Percentiles rank a stretch among this genome's conserved stretches.
Evolutionary conservation across 2,113 vertebrate species (phyloP).

Genomic region (Tragelaphus imberbis): DNA sequence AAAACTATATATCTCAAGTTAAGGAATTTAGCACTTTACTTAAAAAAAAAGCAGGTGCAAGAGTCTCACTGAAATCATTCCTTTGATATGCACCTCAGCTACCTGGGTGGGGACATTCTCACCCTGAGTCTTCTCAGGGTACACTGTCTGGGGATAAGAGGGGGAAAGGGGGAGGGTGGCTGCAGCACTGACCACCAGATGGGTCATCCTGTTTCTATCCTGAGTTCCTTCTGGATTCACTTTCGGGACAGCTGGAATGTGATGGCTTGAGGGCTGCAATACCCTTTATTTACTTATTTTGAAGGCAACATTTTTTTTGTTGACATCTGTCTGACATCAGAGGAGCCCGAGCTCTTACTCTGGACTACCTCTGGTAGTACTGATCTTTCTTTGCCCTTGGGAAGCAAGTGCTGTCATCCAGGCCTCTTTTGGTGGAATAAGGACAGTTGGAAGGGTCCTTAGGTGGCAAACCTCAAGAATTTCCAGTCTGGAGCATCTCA

Average conservation of each 20-base stretch:
- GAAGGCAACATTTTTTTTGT: neutral
- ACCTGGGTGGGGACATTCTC: neutral
- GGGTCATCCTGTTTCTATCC: neutral
- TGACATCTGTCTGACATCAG: neutral
- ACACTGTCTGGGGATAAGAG: neutral
- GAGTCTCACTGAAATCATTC: neutral
- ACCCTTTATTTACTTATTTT: neutral
- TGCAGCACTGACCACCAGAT: neutral
- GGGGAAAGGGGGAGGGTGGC: neutral
- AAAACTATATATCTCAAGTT: neutral
- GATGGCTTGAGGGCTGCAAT: neutral
- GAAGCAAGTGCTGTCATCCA: neutral
- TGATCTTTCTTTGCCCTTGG: neutral
- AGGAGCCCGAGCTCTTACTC: neutral
- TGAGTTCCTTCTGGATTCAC: neutral
- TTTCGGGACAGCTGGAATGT: neutral
- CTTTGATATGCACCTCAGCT: neutral
- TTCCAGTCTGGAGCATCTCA: neutral
- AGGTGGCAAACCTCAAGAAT: conserved; percentile 1
- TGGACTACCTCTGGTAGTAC: neutral
- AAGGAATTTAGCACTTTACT: neutral
- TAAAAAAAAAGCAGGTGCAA: neutral
- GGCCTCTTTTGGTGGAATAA: neutral
- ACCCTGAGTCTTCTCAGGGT: neutral
- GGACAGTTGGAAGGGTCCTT: neutral